Conservation (phyloP, 2,888 invertebrate species). For the Caenorhabditis sp. region DNA sequence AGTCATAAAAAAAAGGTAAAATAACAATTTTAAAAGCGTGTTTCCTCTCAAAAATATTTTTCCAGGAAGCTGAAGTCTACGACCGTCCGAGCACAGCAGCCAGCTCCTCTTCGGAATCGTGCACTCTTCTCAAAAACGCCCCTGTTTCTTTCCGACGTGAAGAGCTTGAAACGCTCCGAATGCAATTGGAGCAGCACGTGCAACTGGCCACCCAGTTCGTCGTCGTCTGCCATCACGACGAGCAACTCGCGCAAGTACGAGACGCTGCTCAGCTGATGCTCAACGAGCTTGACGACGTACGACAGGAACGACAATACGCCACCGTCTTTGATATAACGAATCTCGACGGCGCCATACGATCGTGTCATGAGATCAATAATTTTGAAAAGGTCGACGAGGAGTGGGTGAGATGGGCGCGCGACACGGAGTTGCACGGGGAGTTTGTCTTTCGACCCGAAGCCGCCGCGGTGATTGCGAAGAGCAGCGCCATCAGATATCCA, state of each 20-base stretch:
- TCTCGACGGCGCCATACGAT: conserved; percentile 21
- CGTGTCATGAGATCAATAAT: conserved; percentile 39
- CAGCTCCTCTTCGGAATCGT: conserved; percentile 4
- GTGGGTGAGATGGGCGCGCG: conserved; percentile 12
- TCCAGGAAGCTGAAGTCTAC: too few species aligned
- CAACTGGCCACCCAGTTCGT: conserved; percentile 51
- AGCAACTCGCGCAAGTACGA: not conserved
- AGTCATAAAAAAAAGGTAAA: conserved; percentile 17
- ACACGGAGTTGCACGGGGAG: too few species aligned
- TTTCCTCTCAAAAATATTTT: too few species aligned
- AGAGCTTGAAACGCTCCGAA: conserved; percentile 23
- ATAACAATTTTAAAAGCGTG: too few species aligned
- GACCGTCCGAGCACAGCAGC: too few species aligned
- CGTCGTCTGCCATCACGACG: conserved; percentile 41
- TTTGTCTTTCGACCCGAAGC: conserved; percentile 52
- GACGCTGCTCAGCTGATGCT: conserved; percentile 51
- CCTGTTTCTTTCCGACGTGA: conserved; percentile 11
- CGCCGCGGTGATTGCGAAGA: conserved; percentile 16
- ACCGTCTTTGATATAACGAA: conserved; percentile 27
- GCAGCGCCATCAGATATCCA: conserved; percentile 43
- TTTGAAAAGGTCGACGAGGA: conserved; percentile 12
- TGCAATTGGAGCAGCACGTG: conserved; percentile 51
- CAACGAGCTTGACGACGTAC: conserved; percentile 49
- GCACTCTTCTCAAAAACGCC: conserved; percentile 10
- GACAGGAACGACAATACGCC: conserved; percentile 1